Base-by-base conservation (phyloP, 2,888 invertebrate genomes). In the Spatulosminthurus flaviceps region DNA sequence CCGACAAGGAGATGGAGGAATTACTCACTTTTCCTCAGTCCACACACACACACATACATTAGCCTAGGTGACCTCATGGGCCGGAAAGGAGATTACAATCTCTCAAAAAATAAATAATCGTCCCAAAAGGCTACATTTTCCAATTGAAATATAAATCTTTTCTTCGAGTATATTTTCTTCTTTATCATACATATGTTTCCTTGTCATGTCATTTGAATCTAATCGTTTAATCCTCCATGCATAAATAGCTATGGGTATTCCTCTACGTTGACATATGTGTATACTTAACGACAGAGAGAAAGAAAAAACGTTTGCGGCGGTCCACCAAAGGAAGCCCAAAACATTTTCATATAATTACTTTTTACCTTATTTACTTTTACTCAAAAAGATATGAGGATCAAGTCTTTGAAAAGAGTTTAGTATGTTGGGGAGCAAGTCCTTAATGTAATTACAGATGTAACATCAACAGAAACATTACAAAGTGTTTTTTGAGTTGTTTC, bases 31-130 rank as follows among this genome's bases (percentile, higher is more conserved):
- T 22, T 66, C n/a, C 21, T 26, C 22, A 19, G 28, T 11, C 22
- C 26, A 64, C n/a, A n/a, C n/a, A n/a, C n/a, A n/a, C n/a, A 22
- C 9, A 51, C 51, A 51, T 21, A 24, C 29, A 67, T 67, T 67
- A 67, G 29, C 67, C 67, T 29, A 16, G 1, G 28, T 67, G 67
- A 67, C 67, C 67, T 67, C 29, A 28, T 28, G 29, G 7, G 67
- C 29, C 67, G 67, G 67, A 67, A 67, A 67, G 29, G 67, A 67
- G 67, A 67, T 67, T 28, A 28, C 28, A 28, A 67, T 67, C 67
- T 67, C 67, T 24, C 28, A 51, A 51, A 51, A 34, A 51, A n/a
- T 67, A 67, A 67, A 67, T 67, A 67, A 67, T 28, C 16, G n/a
- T n/a, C 51, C 51, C n/a, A 13, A 51, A 51, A 51, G n/a, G 16